Base-by-base conservation (phyloP, 2,888 invertebrate genomes). In the Hydropsyche betteni region DNA sequence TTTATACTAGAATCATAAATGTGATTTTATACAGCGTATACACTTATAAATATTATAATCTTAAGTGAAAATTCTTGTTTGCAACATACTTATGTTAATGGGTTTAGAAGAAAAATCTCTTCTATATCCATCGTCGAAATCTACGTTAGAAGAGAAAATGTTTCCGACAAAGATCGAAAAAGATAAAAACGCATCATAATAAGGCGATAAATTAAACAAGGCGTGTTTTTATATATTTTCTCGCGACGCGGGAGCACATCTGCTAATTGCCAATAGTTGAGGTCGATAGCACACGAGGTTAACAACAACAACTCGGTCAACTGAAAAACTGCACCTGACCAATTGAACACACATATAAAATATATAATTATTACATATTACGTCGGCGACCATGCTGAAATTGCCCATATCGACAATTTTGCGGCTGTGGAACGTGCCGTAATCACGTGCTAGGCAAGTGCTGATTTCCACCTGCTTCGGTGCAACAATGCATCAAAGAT, bases 221-320 rank as follows among this genome's bases (percentile, higher is more conserved):
- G 24, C 8, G 24, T 24, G 58, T 24, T 64, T 64, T 64, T 36
- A 33, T 64, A 12, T 36, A 12, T 16, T 64, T 64, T 12, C 64
- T 58, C 58, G 24, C 24, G 24, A 24, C 24, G 24, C 24, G 16
- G 58, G 58, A 64, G 36, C 36, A 36, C 64, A 64, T 64, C 64
- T 64, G 64, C 64, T 64, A 64, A 64, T 64, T 64, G 64, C 64
- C 34, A 7, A 34, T 61, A 61, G 16, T 10, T 33, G 61, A 61
- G 61, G 61, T 61, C 61, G 61, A 61, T 64, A 36, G 64, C 64
- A 64, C 64, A 64, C 64, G 64, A 64, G 64, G 64, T 34, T 64
- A 64, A 64, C 64, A 36, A 64, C 44, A 8, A 10, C 10, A 10
- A 24, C 61, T 61, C 51, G 61, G 33, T 14, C 61, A 33, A 61